Percentiles rank a stretch among this genome's conserved stretches.
Evolutionary conservation across 2,113 vertebrate species (phyloP).

Genomic region (human): DNA sequence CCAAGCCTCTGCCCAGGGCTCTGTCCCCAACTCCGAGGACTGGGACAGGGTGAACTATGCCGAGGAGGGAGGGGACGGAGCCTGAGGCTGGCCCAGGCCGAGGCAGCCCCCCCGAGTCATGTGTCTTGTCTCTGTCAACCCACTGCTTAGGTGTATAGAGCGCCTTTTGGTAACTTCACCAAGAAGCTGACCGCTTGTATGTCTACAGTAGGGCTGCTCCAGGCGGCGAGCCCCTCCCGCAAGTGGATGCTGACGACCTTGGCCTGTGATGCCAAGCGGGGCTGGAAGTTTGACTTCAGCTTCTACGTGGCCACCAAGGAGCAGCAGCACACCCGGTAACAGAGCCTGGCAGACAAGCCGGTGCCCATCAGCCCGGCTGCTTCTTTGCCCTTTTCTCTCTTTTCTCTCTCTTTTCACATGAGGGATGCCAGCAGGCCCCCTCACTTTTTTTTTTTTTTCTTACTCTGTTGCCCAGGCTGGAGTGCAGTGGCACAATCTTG

Average conservation of each 20-base stretch:
- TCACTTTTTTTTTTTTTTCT: too few species aligned
- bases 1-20: neutral
- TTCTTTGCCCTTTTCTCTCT: neutral
- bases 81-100: slow-evolving; percentile 38
- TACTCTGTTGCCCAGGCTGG: too few species aligned
- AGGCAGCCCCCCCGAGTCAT: slow-evolving; percentile 82
- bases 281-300: slow-evolving; percentile 95
- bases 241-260: slow-evolving; percentile 95
- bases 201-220: slow-evolving; percentile 93
- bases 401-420: neutral
- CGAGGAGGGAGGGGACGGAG: slow-evolving; percentile 41
- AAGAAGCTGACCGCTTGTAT: slow-evolving; percentile 96
- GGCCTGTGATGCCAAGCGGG: slow-evolving; percentile 90
- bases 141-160: slow-evolving; percentile 94
- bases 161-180: slow-evolving; percentile 96
- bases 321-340: slow-evolving; percentile 92
- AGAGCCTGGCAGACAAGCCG: accelerated
- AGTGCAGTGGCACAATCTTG: too few species aligned
- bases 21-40: neutral
- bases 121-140: slow-evolving; percentile 89
- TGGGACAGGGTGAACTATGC: neutral
- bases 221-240: slow-evolving; percentile 89
- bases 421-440: neutral
- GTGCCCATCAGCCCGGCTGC: accelerated
- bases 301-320: slow-evolving; percentile 92